phyloP scores from a whole-genome alignment of 2,113 vertebrate species.

The Butorides virescens region DNA sequence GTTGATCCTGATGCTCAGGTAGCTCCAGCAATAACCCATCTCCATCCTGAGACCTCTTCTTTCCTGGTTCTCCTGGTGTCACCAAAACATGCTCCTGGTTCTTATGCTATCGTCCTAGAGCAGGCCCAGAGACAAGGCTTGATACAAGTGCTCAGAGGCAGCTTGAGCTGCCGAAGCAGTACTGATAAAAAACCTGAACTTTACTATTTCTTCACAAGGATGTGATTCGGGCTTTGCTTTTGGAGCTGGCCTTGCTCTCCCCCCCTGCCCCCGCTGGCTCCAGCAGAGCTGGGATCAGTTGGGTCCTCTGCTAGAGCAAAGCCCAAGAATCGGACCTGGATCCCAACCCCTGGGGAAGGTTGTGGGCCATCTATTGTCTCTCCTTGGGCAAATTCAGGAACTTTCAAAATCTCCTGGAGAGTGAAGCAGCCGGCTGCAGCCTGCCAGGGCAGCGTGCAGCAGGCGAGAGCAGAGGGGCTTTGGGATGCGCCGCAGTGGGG shows the following conservation, averaged over 20 bases:
- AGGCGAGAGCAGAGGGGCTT: neutral
- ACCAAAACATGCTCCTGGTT: neutral
- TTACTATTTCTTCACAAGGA: neutral
- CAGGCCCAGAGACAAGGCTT: neutral
- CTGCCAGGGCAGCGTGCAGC: accelerated
- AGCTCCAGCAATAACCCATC: neutral
- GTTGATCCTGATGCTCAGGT: neutral
- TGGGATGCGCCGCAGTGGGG: accelerated
- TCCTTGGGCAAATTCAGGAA: neutral
- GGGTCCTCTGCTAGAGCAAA: neutral
- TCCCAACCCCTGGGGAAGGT: neutral
- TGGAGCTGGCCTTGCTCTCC: neutral
- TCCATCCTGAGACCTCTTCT: neutral
- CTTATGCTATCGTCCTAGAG: neutral
- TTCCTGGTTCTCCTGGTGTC: neutral
- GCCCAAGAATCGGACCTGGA: neutral
- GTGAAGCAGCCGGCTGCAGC: accelerated
- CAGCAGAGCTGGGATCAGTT: neutral
- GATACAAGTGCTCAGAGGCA: neutral
- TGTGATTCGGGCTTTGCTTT: neutral
- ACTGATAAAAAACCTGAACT: neutral
- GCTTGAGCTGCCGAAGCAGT: neutral
- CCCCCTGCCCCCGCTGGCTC: neutral
- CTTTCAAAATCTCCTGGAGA: neutral
- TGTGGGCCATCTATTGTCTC: neutral